Evolutionary conservation across 1,140 invertebrate species (phyloP).

Genomic region (Zaprionus taronus): DNA sequence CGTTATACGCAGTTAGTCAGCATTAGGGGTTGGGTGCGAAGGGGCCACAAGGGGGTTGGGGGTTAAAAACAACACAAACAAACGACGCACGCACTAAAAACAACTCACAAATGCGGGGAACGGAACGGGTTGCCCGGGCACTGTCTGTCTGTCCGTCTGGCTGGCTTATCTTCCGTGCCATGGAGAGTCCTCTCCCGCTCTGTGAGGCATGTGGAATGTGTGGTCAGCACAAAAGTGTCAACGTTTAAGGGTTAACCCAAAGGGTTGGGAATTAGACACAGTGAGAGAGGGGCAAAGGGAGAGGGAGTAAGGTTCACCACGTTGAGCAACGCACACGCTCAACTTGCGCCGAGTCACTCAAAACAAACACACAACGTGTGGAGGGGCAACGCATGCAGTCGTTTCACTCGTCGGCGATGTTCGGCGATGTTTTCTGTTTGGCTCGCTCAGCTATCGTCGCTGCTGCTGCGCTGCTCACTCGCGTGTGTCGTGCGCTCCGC

Average conservation of each 20-base stretch:
- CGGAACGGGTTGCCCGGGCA: constrained; percentile 5
- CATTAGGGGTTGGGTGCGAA: constrained; percentile 20
- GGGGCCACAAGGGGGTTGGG: constrained; percentile 10
- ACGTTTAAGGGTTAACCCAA: constrained; percentile 68
- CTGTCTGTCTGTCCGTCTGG: neutral
- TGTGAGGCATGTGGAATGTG: constrained; percentile 45
- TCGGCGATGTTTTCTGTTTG: constrained; percentile 56
- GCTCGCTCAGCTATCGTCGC: neutral
- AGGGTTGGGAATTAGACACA: constrained; percentile 47
- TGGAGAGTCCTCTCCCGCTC: constrained; percentile 3
- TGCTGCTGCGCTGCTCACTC: constrained; percentile 48
- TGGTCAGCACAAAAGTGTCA: constrained; percentile 74
- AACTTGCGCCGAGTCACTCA: constrained; percentile 29
- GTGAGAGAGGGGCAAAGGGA: neutral
- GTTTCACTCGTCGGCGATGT: constrained; percentile 65
- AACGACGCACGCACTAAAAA: constrained; percentile 72
- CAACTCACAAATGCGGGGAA: constrained; percentile 23
- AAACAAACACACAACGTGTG: neutral
- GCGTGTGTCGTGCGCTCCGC: constrained; percentile 58
- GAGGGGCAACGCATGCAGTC: constrained; percentile 38
- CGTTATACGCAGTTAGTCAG: constrained; percentile 17
- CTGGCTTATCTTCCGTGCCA: neutral
- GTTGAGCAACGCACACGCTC: neutral
- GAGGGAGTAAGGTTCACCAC: no score
- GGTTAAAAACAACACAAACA: constrained; percentile 54